Evolutionary conservation across 2,113 vertebrate species (phyloP), one percentile per base, ranked within the genome.

Genomic region (Ciconia stormi): DNA sequence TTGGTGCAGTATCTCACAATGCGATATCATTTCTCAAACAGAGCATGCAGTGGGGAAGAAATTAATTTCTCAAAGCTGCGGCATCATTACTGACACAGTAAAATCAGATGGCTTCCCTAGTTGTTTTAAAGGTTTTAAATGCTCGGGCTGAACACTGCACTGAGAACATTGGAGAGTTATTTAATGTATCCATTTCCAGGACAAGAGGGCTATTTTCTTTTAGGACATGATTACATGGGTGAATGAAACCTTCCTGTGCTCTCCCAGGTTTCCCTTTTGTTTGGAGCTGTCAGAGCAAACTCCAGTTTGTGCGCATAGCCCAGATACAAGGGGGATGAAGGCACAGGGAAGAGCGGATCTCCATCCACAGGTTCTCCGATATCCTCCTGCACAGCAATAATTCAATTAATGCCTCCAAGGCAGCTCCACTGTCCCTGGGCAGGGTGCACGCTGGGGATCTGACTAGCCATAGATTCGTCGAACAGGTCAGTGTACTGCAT

Each of bases 21-120:
- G 93, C 93, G 96, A 86, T 90, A 86, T 27, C 71, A 59, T 94
- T 95, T 90, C 95, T 96, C 95, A 96, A 95, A 59, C 89, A 94
- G 93, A 96, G 87, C 93, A 86, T 96, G 85, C 82, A 94, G 94
- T 42, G 23, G 66, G 74, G 82, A 91, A 93, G 82, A 93, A 97
- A 96, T 97, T 97, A 96, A 95, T 96, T 96, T 97, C 96, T 97
- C 94, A 91, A 91, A 96, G 94, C 87, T 94, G 87, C 1, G 0
- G 91, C 89, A 86, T 97, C 93, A 34, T 95, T 95, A 91, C 87
- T 91, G 94, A 94, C 94, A 95, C 78, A 62, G 82, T 67, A 70
- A 96, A 96, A 83, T 91, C 91, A 94, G 91, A 93, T 86, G 95
- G 89, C 55, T 97, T 95, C 67, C 38, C 71, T 85, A 4, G 44